Percentiles rank a stretch among this genome's conserved stretches.
Evolutionary conservation across 2,888 invertebrate genomes (phyloP).

Genomic region (Abscondita cerata): DNA sequence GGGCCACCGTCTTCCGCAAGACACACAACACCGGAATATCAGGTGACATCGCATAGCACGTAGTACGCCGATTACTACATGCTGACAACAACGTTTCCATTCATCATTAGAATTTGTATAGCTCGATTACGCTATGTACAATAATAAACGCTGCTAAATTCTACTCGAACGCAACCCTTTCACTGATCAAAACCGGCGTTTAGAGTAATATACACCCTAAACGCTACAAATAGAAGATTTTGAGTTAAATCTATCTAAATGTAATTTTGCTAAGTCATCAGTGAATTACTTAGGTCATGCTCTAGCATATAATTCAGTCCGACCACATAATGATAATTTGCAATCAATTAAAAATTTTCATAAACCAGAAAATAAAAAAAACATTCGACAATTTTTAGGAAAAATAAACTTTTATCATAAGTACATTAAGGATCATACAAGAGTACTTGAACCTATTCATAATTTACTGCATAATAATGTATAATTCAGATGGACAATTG

Average conservation of each 20-base stretch:
- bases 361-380: neutral
- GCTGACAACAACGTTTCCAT: too few species aligned
- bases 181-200: too few species aligned
- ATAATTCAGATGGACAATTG: neutral
- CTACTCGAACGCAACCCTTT: too few species aligned
- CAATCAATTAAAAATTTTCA: neutral
- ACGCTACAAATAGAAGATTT: neutral
- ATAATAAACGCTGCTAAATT: too few species aligned
- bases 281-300: neutral
- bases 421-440: neutral
- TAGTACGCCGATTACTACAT: too few species aligned
- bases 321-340: neutral
- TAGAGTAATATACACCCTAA: too few species aligned
- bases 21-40: too few species aligned
- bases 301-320: neutral
- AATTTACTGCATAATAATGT: neutral
- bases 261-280: neutral
- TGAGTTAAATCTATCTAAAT: neutral
- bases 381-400: neutral
- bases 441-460: neutral
- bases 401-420: neutral
- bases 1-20: too few species aligned
- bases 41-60: too few species aligned
- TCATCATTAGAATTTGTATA: too few species aligned
- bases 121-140: too few species aligned